phyloP scores from a whole-genome alignment of 2,888 invertebrate species.

The Drosophila gaucha region DNA sequence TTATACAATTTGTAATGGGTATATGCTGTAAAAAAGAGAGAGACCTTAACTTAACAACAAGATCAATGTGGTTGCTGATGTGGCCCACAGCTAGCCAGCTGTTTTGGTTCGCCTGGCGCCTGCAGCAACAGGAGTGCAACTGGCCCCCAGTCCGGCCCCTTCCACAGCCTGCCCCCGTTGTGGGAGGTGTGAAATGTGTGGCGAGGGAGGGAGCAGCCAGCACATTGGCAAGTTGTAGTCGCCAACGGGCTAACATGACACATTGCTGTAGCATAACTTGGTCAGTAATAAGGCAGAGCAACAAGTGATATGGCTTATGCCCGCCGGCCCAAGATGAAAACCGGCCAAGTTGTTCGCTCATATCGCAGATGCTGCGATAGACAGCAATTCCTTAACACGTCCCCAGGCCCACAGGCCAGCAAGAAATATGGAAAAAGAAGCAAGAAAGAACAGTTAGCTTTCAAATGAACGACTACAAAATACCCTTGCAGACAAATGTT shows the following conservation, averaged over 20 bases:
- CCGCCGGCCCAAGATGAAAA: constrained; percentile 59
- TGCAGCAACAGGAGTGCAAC: constrained; percentile 54
- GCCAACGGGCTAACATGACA: constrained; percentile 69
- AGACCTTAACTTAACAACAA: constrained; percentile 6
- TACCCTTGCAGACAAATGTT: neutral
- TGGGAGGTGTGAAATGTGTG: constrained; percentile 72
- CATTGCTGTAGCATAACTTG: constrained; percentile 73
- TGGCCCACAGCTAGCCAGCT: constrained; percentile 37
- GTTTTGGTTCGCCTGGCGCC: constrained; percentile 68
- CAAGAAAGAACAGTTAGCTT: constrained; percentile 6
- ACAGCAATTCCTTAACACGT: constrained; percentile 71
- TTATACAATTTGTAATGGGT: neutral
- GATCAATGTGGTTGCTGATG: constrained; percentile 57
- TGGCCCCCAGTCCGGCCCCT: neutral
- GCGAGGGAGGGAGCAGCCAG: constrained; percentile 18
- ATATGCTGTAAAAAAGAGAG: neutral
- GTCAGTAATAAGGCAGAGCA: constrained; percentile 59
- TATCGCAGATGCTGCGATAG: constrained; percentile 66
- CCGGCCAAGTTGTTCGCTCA: constrained; percentile 59
- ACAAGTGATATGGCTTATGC: constrained; percentile 63
- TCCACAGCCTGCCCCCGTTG: constrained; percentile 34
- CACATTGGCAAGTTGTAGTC: constrained; percentile 44
- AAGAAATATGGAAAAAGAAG: constrained; percentile 8
- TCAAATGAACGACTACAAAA: neutral
- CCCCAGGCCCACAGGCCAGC: constrained; percentile 41